Evolutionary conservation across 1,140 invertebrate genomes (phyloP).

Genomic region (Rhagoletis pomonella): DNA sequence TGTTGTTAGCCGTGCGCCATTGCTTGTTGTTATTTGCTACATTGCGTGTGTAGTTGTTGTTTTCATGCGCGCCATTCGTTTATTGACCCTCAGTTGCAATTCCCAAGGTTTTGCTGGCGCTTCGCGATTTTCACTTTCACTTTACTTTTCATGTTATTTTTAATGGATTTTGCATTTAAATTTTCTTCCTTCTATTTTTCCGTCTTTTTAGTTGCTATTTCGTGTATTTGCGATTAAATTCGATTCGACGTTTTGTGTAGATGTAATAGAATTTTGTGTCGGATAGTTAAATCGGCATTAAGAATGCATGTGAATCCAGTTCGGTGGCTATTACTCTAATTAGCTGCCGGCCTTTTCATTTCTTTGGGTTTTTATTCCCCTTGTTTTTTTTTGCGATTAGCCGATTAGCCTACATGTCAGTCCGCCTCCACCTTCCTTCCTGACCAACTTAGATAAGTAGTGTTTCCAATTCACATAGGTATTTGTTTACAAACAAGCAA

Average conservation of each 20-base stretch:
- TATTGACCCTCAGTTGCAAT: conserved; percentile 12
- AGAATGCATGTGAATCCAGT: not conserved
- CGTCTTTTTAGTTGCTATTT: not conserved
- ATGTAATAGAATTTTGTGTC: not conserved
- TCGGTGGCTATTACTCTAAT: conserved; percentile 28
- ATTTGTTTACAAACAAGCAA: not conserved
- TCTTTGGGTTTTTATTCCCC: not conserved
- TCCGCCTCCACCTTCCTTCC: not conserved
- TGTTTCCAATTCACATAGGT: not conserved
- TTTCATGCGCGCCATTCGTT: conserved; percentile 2
- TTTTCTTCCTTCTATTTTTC: conserved; percentile 18
- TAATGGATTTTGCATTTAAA: not conserved
- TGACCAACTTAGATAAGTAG: not conserved
- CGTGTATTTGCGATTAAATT: conserved; percentile 1
- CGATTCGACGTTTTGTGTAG: too few species aligned
- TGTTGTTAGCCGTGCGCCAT: not conserved
- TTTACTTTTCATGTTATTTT: not conserved
- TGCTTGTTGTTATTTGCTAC: not conserved
- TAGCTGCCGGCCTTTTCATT: not conserved
- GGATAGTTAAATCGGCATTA: not conserved
- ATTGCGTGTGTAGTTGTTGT: not conserved
- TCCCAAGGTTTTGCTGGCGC: not conserved
- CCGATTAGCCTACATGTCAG: not conserved
- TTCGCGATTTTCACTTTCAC: conserved; percentile 1
- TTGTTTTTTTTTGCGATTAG: not conserved